Evolutionary conservation across 1,140 invertebrate genomes (phyloP).

Genomic region (Cydia strobilella): DNA sequence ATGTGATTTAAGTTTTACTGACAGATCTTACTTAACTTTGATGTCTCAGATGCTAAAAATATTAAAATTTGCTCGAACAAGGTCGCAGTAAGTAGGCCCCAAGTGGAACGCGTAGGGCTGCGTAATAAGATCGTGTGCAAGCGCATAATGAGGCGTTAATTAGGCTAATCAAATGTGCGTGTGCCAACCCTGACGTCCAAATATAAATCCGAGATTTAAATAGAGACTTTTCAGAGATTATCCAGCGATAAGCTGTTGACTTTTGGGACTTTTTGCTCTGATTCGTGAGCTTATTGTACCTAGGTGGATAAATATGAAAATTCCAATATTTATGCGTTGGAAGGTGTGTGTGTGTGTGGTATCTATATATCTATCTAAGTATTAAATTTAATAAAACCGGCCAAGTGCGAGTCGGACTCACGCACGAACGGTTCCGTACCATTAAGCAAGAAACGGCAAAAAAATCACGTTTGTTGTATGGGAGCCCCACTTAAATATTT

Average conservation of each 20-base stretch:
- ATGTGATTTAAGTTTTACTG: no score
- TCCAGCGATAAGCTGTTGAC: background rate
- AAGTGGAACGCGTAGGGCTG: slow-evolving; percentile 17
- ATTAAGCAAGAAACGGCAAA: no score
- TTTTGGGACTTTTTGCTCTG: background rate
- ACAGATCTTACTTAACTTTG: background rate
- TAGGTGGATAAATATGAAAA: background rate
- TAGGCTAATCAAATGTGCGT: slow-evolving; percentile 30
- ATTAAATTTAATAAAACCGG: no score
- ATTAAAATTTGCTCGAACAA: background rate
- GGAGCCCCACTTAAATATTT: no score
- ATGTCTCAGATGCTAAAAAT: background rate
- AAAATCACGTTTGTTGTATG: no score
- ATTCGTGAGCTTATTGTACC: background rate
- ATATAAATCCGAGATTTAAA: slow-evolving; percentile 14
- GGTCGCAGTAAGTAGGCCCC: slow-evolving; percentile 1
- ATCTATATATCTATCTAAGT: no score
- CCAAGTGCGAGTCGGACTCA: no score
- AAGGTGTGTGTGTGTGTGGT: no score
- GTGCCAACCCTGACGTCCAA: background rate
- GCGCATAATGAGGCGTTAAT: slow-evolving; percentile 31
- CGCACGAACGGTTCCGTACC: no score
- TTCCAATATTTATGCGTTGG: background rate
- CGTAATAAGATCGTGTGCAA: slow-evolving; percentile 29
- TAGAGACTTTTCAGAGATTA: background rate